Conservation (phyloP, 2,888 invertebrate genomes). For the Marronus borbonicus region DNA sequence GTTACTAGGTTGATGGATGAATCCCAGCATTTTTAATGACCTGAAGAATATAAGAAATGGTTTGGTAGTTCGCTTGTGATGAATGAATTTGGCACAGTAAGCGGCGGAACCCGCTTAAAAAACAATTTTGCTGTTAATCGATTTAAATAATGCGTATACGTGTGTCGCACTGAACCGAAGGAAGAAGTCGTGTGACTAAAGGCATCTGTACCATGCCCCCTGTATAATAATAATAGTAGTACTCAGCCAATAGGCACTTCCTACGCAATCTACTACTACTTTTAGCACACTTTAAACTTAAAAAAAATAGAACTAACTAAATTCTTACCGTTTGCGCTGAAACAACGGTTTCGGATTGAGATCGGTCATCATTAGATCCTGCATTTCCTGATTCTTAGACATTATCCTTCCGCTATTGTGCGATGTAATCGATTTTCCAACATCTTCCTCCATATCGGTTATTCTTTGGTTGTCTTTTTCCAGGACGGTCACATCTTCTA, state of each 20-base stretch:
- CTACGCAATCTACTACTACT: too few relatives aligned
- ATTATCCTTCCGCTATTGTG: constrained; percentile 30
- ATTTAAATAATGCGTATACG: too few relatives aligned
- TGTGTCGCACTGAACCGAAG: too few relatives aligned
- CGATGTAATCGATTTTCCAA: constrained; percentile 27
- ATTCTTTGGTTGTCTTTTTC: constrained; percentile 26
- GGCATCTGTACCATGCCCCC: too few relatives aligned
- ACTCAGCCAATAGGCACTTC: too few relatives aligned
- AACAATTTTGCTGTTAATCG: too few relatives aligned
- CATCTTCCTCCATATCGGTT: constrained; percentile 23
- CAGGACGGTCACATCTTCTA: constrained; percentile 38
- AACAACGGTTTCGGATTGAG: constrained; percentile 41
- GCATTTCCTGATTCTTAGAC: constrained; percentile 50
- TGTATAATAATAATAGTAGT: too few relatives aligned
- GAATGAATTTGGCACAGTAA: too few relatives aligned
- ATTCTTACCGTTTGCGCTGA: constrained; percentile 20
- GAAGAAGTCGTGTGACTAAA: too few relatives aligned
- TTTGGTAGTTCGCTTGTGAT: not conserved
- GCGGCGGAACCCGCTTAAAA: too few relatives aligned
- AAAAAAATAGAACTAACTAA: too few relatives aligned
- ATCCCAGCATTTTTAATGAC: not conserved
- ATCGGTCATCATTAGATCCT: constrained; percentile 45
- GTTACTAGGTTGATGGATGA: not conserved
- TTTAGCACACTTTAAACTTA: too few relatives aligned
- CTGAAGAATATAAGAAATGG: not conserved